phyloP scores from a whole-genome alignment of 2,888 invertebrate genomes.

The Drosophila eohydei region DNA sequence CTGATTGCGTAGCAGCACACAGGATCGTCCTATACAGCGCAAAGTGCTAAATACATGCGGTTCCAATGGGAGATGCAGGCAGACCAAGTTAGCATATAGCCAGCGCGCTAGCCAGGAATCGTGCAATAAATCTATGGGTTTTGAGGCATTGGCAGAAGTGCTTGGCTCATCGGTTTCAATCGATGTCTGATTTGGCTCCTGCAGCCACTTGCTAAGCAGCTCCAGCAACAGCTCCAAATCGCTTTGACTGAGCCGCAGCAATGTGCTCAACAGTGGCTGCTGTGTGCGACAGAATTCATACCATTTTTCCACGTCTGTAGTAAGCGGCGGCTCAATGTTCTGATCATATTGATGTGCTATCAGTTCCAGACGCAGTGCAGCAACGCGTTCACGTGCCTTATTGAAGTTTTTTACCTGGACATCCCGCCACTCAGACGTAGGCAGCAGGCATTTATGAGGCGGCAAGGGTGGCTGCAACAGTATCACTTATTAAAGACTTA shows the following conservation, averaged over 20 bases:
- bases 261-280: constrained; percentile 77
- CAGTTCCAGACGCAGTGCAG: constrained; percentile 58
- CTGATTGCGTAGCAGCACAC: constrained; percentile 77
- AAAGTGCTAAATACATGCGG: constrained; percentile 82
- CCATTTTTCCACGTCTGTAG: constrained; percentile 74
- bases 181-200: constrained; percentile 5
- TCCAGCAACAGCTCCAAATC: constrained; percentile 81
- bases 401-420: constrained; percentile 78
- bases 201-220: constrained; percentile 80
- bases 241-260: constrained; percentile 82
- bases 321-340: constrained; percentile 63
- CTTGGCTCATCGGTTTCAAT: constrained; percentile 26
- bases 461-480: constrained; percentile 38
- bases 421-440: constrained; percentile 83
- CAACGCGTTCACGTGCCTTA: constrained; percentile 66
- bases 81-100: constrained; percentile 83
- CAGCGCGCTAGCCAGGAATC: constrained; percentile 83
- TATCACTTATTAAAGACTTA: background rate
- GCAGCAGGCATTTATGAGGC: constrained; percentile 68
- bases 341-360: constrained; percentile 51
- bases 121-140: constrained; percentile 61
- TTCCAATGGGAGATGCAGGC: constrained; percentile 83
- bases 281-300: constrained; percentile 76
- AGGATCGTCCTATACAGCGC: constrained; percentile 82
- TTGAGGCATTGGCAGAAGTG: constrained; percentile 14